A percentile compares a stretch with the other conserved stretches of the same genome.
Evolutionary conservation across 2,888 invertebrate genomes (phyloP).

Genomic region (Nomada fucata): DNA sequence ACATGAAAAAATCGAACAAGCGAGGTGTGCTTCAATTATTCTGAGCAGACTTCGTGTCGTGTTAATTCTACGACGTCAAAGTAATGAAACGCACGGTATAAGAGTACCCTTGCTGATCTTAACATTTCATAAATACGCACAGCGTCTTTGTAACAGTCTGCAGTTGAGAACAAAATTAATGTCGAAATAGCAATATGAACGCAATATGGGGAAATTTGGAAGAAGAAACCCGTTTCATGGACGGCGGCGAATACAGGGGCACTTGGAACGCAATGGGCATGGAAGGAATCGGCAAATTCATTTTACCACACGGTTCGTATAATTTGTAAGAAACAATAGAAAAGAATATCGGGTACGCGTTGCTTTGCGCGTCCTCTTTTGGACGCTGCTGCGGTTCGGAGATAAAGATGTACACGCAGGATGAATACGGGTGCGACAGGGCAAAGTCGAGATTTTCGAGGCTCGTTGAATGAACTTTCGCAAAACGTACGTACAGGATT

Average conservation of each 20-base stretch:
- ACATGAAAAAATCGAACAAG: neutral
- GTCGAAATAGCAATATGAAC: slow-evolving; percentile 1
- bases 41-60: neutral
- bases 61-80: neutral
- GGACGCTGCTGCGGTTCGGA: too few relatives aligned
- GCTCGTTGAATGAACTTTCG: neutral
- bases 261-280: slow-evolving; percentile 87
- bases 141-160: too few relatives aligned
- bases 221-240: slow-evolving; percentile 36
- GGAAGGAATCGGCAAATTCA: slow-evolving; percentile 87
- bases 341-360: neutral
- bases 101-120: too few relatives aligned
- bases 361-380: neutral
- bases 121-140: neutral
- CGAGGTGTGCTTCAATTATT: neutral
- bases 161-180: neutral
- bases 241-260: slow-evolving; percentile 84
- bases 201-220: neutral
- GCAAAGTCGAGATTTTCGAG: neutral
- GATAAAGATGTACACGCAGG: too few relatives aligned
- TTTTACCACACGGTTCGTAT: slow-evolving; percentile 86
- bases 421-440: too few relatives aligned
- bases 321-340: neutral
- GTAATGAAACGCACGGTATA: neutral
- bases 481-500: neutral